Evolutionary conservation across 2,113 vertebrate species (phyloP).

Genomic region (Cercopithecus mona): DNA sequence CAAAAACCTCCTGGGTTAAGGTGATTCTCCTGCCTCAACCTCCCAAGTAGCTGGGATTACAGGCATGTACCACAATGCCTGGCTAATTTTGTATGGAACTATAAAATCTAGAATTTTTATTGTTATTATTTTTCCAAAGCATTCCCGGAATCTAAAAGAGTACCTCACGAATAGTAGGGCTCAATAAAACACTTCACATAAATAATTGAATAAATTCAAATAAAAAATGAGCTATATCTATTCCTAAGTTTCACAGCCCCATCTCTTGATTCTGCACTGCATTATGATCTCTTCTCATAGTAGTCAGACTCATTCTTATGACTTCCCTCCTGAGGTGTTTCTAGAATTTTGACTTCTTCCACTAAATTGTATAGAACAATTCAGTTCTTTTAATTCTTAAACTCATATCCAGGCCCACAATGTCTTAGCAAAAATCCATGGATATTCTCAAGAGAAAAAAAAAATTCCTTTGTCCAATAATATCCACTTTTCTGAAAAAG

Average conservation of each 20-base stretch:
- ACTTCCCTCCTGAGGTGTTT: not conserved
- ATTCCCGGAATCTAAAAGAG: not conserved
- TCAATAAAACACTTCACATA: not conserved
- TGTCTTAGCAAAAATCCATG: not conserved
- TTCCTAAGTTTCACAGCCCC: not conserved
- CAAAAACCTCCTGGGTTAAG: no score
- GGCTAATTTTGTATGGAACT: not conserved
- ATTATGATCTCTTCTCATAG: not conserved
- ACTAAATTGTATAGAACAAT: not conserved
- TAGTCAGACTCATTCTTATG: not conserved
- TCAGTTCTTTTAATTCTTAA: not conserved
- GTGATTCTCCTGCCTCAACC: no score
- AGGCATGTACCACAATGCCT: no score
- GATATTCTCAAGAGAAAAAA: not conserved
- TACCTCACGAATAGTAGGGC: not conserved
- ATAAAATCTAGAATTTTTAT: not conserved
- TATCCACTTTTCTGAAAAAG: not conserved
- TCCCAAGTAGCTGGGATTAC: no score
- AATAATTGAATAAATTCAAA: not conserved
- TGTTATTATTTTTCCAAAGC: not conserved
- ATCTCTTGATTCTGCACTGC: not conserved
- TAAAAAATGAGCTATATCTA: not conserved
- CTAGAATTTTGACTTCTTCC: not conserved
- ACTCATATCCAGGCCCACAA: not conserved
- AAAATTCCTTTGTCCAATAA: not conserved